Conservation (phyloP, 2,113 vertebrate species). For the Aleadryas rufinucha region DNA sequence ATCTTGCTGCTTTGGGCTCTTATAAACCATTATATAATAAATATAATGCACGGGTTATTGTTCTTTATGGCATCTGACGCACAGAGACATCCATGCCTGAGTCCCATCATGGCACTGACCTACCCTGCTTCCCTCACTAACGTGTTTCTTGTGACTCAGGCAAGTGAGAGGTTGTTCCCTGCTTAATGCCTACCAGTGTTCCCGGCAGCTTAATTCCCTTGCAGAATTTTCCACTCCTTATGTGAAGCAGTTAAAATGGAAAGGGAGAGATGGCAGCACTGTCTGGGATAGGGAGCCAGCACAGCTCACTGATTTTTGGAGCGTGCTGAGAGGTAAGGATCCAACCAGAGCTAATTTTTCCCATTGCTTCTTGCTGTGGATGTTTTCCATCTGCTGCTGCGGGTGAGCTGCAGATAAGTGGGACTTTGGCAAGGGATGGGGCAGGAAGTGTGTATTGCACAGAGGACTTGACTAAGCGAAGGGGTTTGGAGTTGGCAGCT, state of each 20-base stretch:
- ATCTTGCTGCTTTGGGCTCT: background rate
- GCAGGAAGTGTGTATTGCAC: background rate
- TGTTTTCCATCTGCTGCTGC: slow-evolving; percentile 24
- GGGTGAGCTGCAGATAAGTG: slow-evolving; percentile 16
- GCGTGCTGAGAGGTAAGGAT: background rate
- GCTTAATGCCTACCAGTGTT: background rate
- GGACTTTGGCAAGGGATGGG: slow-evolving; percentile 22
- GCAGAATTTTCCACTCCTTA: slow-evolving; percentile 52
- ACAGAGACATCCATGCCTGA: background rate
- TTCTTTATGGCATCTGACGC: background rate
- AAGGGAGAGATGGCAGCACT: background rate
- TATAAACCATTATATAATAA: background rate
- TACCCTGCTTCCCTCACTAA: background rate
- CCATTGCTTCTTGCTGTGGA: background rate
- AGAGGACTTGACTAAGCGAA: background rate
- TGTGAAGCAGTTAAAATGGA: slow-evolving; percentile 11
- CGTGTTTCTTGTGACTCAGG: background rate
- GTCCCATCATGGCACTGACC: background rate
- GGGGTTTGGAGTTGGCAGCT: background rate
- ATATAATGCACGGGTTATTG: background rate
- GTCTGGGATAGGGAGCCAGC: background rate
- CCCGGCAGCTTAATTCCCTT: background rate
- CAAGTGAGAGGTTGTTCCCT: slow-evolving; percentile 27
- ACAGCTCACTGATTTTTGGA: background rate
- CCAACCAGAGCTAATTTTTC: background rate